These are phyloP conservation scores for Odocoileus virginianus DNA, from an alignment of 2,113 vertebrate genomes.

Conservation along the genomic window DNA sequence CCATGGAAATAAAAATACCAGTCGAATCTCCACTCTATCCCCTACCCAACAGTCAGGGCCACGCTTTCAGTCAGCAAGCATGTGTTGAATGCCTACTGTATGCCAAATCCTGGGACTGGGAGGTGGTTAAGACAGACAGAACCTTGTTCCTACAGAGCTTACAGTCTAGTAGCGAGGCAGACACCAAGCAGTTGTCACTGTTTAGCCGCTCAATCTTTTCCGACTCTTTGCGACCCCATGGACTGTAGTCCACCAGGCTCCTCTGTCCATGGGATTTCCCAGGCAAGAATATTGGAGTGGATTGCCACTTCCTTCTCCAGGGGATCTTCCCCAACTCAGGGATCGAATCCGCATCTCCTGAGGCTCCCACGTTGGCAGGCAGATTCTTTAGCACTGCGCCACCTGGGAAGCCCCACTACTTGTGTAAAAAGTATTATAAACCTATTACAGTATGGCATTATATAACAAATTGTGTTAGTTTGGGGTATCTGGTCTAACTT, in stretches of 20 bases:
- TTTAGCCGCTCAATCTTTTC: neutral
- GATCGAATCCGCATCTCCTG: neutral
- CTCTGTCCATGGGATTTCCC: neutral
- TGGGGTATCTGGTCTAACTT: neutral
- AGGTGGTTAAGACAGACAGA: neutral
- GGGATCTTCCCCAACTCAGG: neutral
- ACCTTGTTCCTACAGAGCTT: neutral
- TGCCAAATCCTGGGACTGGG: neutral
- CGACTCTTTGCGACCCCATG: neutral
- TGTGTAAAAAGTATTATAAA: neutral
- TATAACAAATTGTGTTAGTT: neutral
- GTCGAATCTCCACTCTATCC: neutral
- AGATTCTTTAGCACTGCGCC: neutral
- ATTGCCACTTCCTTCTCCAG: neutral
- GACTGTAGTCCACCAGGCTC: neutral
- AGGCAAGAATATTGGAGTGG: neutral
- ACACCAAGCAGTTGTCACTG: neutral
- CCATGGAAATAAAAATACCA: neutral
- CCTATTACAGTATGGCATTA: neutral
- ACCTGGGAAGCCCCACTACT: neutral
- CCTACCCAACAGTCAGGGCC: no score
- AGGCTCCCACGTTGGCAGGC: neutral
- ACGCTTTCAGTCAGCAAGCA: neutral
- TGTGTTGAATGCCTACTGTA: neutral
- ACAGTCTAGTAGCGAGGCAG: neutral